These are phyloP conservation scores for Lasioglossum vierecki DNA, from an alignment of 2,888 invertebrate species.

Conservation along the genomic window DNA sequence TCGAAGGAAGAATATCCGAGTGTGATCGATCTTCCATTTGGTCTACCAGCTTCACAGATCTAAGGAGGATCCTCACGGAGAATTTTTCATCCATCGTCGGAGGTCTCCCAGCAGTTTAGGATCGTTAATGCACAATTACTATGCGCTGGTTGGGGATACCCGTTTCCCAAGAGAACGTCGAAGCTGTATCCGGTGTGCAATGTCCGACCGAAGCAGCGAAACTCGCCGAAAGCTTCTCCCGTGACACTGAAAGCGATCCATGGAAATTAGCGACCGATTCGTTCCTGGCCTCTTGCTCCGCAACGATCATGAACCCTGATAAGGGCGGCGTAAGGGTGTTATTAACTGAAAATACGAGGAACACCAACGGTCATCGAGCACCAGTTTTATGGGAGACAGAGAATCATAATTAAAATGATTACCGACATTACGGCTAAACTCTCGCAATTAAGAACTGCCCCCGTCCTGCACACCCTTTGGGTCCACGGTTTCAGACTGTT, in stretches of 20 bases:
- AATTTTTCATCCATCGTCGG: background rate
- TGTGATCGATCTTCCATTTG: too few relatives aligned
- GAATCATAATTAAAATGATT: slow-evolving; percentile 82
- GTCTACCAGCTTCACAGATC: too few relatives aligned
- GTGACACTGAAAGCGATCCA: slow-evolving; percentile 64
- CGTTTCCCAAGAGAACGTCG: slow-evolving; percentile 3
- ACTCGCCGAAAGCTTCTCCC: slow-evolving; percentile 15
- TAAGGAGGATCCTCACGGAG: too few relatives aligned
- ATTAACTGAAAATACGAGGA: slow-evolving; percentile 78
- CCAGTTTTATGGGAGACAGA: slow-evolving; percentile 74
- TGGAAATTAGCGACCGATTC: slow-evolving; percentile 71
- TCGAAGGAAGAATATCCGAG: too few relatives aligned
- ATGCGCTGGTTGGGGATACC: background rate
- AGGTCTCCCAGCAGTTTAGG: background rate
- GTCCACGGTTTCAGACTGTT: too few relatives aligned
- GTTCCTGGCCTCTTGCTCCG: slow-evolving; percentile 53
- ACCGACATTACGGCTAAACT: slow-evolving; percentile 80
- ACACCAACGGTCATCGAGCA: slow-evolving; percentile 76
- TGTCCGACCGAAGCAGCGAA: background rate
- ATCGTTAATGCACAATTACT: slow-evolving; percentile 6
- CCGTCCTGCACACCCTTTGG: too few relatives aligned
- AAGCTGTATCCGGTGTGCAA: background rate
- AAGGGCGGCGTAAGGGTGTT: slow-evolving; percentile 78
- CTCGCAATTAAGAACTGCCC: slow-evolving; percentile 68
- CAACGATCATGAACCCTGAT: slow-evolving; percentile 76